Evolutionary conservation across 2,797 vertebrate species (phyloP).

Genomic region (Petrocephalus sullivani): DNA sequence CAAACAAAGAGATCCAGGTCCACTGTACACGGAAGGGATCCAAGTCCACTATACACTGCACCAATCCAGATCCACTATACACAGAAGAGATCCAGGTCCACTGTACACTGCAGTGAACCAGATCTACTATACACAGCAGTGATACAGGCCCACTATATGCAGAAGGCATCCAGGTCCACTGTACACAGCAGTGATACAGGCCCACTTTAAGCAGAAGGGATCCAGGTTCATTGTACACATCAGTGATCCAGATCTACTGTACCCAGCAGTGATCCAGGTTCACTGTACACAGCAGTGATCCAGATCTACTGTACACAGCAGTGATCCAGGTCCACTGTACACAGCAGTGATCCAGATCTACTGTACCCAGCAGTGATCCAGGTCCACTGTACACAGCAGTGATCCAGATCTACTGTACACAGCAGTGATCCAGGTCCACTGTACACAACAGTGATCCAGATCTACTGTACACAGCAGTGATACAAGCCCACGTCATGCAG

Average conservation of each 20-base stretch:
- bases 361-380: not conserved
- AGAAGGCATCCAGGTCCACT: not conserved
- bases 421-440: not conserved
- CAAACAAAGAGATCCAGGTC: not conserved
- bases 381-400: not conserved
- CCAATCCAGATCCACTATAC: not conserved
- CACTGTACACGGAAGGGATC: not conserved
- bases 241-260: not conserved
- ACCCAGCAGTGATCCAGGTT: not conserved
- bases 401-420: not conserved
- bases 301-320: not conserved
- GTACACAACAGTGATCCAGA: not conserved
- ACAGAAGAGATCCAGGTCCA: not conserved
- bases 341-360: not conserved
- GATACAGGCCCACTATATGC: not conserved
- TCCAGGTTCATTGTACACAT: not conserved
- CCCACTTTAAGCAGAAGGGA: not conserved
- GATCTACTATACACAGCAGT: not conserved
- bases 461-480: too few relatives aligned
- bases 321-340: not conserved
- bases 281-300: not conserved
- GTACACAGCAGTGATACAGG: not conserved
- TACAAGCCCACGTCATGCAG: not conserved
- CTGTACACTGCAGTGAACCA: not conserved
- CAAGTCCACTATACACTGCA: not conserved